Evolutionary conservation across 2,888 invertebrate genomes (phyloP).

Genomic region (Diarsia rubi): DNA sequence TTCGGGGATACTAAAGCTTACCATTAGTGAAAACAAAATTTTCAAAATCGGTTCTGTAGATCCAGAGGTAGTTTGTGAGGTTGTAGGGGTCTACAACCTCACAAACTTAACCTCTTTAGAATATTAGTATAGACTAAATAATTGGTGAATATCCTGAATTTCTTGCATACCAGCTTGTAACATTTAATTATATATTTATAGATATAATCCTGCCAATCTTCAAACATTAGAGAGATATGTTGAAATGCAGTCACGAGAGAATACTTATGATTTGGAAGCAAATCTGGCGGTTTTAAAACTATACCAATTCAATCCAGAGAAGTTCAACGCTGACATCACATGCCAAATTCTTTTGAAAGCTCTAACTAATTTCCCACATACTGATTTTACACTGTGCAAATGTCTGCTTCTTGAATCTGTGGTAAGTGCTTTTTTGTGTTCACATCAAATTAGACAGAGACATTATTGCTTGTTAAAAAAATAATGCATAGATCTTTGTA

Average conservation of each 20-base stretch:
- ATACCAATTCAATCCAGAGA: conserved; percentile 98
- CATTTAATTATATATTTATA: conserved; percentile 76
- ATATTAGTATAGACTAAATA: background rate
- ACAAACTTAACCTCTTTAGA: too few species aligned
- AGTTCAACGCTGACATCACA: conserved; percentile 96
- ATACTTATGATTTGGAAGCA: conserved; percentile 99
- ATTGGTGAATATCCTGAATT: background rate
- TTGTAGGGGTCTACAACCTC: too few species aligned
- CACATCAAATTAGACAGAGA: too few species aligned
- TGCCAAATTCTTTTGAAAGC: conserved; percentile 98
- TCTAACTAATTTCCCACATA: conserved; percentile 98
- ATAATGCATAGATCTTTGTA: too few species aligned
- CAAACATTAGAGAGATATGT: conserved; percentile 97
- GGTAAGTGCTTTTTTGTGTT: conserved; percentile 72
- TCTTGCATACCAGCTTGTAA: background rate
- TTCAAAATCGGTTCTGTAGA: too few species aligned
- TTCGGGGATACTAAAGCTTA: too few species aligned
- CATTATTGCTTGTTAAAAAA: too few species aligned
- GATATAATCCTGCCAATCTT: conserved; percentile 99
- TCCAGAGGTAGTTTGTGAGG: too few species aligned
- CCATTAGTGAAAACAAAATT: too few species aligned
- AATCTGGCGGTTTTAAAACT: conserved; percentile 98
- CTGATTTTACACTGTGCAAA: conserved; percentile 99
- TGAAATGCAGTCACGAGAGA: conserved; percentile 97
- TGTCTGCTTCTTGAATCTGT: conserved; percentile 96